Conservation (phyloP, 2,113 vertebrate genomes). For the Ptilonorhynchus violaceus region DNA sequence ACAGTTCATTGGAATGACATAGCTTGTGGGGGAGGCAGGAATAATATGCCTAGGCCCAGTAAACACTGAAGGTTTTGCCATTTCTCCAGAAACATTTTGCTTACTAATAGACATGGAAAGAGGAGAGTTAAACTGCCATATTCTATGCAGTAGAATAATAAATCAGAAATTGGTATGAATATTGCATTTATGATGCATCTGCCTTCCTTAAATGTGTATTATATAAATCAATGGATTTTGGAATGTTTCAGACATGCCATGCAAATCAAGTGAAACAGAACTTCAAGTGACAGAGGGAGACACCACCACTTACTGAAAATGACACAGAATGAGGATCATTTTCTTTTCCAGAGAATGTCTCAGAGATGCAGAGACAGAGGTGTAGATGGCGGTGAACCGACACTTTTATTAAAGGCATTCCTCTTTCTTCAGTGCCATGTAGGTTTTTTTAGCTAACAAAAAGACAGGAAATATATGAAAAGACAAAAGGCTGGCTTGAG, state of each 20-base stretch:
- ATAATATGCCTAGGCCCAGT: constrained; percentile 39
- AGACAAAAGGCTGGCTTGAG: background rate
- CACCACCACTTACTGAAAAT: constrained; percentile 13
- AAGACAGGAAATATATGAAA: background rate
- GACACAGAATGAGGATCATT: background rate
- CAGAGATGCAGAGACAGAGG: background rate
- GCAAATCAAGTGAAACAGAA: background rate
- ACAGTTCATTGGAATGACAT: constrained; percentile 40
- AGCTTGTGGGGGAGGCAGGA: constrained; percentile 50
- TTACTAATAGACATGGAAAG: constrained; percentile 8
- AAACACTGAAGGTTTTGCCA: constrained; percentile 46
- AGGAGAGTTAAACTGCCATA: background rate
- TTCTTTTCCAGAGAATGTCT: constrained; percentile 20
- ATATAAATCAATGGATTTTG: background rate
- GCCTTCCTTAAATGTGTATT: background rate
- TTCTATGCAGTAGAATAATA: background rate
- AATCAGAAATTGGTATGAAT: background rate
- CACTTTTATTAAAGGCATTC: constrained; percentile 39
- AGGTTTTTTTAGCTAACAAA: background rate
- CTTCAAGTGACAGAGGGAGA: constrained; percentile 30
- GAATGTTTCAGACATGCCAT: background rate
- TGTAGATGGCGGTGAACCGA: constrained; percentile 10
- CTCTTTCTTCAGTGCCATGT: background rate
- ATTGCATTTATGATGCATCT: background rate
- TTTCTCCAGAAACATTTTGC: constrained; percentile 57